Evolutionary conservation across 1,140 invertebrate genomes (phyloP), one percentile per base, ranked within the genome.

Genomic region (Scaptomyza pallida): DNA sequence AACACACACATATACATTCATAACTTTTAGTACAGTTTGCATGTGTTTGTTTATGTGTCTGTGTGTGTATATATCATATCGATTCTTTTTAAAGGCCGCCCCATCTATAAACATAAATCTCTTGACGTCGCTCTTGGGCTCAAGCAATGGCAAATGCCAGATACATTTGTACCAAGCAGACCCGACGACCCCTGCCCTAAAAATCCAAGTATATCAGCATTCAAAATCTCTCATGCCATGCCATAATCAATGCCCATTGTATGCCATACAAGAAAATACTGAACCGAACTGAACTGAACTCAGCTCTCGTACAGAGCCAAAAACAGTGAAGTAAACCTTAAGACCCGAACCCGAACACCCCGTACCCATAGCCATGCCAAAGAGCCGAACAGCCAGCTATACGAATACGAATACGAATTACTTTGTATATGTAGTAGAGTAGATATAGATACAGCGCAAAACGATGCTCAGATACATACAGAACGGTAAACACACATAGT

Each of bases 231-330:
- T 17, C 45, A 54, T 21, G 17, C 37, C 61, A 47, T 37, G 54
- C 72, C 67, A 71, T 74, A 85, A 85, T 82, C 75, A 67, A 75
- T 75, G 72, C 41, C 19, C 75, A 83, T 85, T 83, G 80, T 83
- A 83, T 79, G 63, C 80, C 72, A 83, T 69, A 83, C 33, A 35
- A 35, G 33, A 35, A 33, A 35, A 35, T 12, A 35, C 9, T 35
- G 33, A 72, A 72, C 23, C 62, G 61, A 35, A 35, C 9, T 35
- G 33, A 72, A 72, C 23, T 64, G 61, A 62, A 72, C 23, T 61
- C 43, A 47, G 62, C 62, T 72, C 55, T 72, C 68, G 61, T 52
- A 59, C 74, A 69, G 59, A 69, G 56, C 76, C 62, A 85, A 85
- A 75, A 73, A 50, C 55, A 54, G 64, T 60, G 60, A 52, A 48